A percentile compares a stretch with the other conserved stretches of the same genome.
These are phyloP conservation scores for Poeciliopsis turneri DNA, from an alignment of 2,797 vertebrate species.

Conservation along the genomic window DNA sequence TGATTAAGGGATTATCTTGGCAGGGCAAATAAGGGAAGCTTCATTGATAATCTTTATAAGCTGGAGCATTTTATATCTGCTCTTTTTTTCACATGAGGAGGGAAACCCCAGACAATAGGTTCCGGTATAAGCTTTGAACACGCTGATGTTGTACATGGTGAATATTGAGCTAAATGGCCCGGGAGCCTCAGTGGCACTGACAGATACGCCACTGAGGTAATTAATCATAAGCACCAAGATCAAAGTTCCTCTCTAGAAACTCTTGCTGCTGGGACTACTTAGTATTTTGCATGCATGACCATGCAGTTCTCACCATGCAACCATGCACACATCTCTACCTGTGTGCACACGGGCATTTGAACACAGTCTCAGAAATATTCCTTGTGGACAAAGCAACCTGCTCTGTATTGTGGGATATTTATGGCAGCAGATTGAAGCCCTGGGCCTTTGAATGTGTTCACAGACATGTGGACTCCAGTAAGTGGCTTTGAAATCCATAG, in stretches of 20 bases:
- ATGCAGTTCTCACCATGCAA: constrained; percentile 3
- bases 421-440: constrained; percentile 58
- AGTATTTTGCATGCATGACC: constrained; percentile 41
- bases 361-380: constrained; percentile 31
- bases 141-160: constrained; percentile 65
- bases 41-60: constrained; percentile 53
- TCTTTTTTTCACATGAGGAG: constrained; percentile 13
- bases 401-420: constrained; percentile 64
- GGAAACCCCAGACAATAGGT: constrained; percentile 59
- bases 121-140: constrained; percentile 58
- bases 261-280: constrained; percentile 54
- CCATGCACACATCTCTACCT: constrained; percentile 23
- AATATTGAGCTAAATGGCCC: constrained; percentile 66
- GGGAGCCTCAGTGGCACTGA: constrained; percentile 63
- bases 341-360: constrained; percentile 5
- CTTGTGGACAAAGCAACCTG: constrained; percentile 44
- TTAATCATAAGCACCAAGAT: constrained; percentile 74
- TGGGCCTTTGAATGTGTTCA: constrained; percentile 56
- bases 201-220: constrained; percentile 63
- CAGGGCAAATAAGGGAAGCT: constrained; percentile 43
- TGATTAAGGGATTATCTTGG: constrained; percentile 20
- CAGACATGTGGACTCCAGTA: constrained; percentile 74
- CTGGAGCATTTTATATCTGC: constrained; percentile 22
- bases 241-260: constrained; percentile 69
- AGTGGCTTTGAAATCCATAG: constrained; percentile 80